phyloP scores from a whole-genome alignment of 1,140 invertebrate species.

The Papilio polytes region DNA sequence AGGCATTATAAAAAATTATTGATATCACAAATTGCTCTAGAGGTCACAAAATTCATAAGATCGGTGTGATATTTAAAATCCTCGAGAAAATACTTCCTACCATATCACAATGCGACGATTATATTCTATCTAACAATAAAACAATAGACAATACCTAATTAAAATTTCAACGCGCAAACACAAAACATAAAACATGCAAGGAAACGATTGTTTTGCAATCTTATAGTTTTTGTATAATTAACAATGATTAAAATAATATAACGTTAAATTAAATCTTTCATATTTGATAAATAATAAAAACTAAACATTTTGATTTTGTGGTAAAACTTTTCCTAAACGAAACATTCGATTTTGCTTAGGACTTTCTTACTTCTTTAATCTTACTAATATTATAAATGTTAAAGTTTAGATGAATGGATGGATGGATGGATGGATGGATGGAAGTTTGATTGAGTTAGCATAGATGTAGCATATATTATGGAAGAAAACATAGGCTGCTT shows the following conservation, averaged over 20 bases:
- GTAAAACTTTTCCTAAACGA: no score
- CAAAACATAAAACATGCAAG: conserved; percentile 28
- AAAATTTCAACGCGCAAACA: conserved; percentile 42
- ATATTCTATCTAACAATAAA: conserved; percentile 56
- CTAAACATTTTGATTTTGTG: no score
- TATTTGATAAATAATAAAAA: neutral
- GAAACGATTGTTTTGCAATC: conserved; percentile 45
- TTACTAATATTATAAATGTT: no score
- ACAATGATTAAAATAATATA: neutral
- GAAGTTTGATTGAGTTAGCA: no score
- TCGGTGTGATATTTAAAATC: neutral
- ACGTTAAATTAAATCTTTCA: neutral
- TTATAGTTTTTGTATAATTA: neutral
- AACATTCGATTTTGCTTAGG: neutral
- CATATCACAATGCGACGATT: conserved; percentile 44
- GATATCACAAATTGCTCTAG: neutral
- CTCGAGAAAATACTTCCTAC: neutral
- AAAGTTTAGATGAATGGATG: no score
- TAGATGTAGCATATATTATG: no score
- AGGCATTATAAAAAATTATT: neutral
- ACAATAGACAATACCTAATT: conserved; percentile 68
- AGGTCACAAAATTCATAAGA: neutral
- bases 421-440: no score
- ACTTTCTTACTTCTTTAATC: neutral
- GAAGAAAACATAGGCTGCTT: no score